A percentile compares a stretch with the other conserved stretches of the same genome.
Evolutionary conservation across 2,113 vertebrate species (phyloP).

Genomic region (Etheostoma spectabile): DNA sequence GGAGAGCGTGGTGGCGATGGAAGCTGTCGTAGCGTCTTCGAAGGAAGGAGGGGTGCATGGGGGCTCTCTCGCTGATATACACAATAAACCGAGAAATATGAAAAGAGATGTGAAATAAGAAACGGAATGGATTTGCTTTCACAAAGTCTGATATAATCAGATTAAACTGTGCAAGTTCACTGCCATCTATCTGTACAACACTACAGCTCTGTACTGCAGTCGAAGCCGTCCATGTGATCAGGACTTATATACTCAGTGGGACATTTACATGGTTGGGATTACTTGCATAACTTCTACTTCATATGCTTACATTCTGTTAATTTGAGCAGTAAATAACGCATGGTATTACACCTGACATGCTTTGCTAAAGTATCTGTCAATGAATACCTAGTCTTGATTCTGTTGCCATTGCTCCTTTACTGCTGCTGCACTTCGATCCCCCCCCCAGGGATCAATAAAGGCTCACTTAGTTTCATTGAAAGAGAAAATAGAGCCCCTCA

Average conservation of each 20-base stretch:
- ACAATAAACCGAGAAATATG: not conserved
- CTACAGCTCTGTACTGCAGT: not conserved
- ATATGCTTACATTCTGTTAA: not conserved
- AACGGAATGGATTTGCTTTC: not conserved
- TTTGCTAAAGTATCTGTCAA: not conserved
- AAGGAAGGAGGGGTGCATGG: slow-evolving; percentile 97
- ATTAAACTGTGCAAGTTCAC: not conserved
- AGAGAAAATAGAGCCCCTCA: slow-evolving; percentile 19
- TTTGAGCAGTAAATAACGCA: not conserved
- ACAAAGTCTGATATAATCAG: not conserved
- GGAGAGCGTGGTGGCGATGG: slow-evolving; percentile 96
- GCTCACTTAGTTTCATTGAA: slow-evolving; percentile 39
- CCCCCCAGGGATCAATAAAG: slow-evolving; percentile 24
- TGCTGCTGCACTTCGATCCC: slow-evolving; percentile 10
- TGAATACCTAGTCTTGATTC: not conserved
- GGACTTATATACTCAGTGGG: not conserved
- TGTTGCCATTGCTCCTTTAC: not conserved
- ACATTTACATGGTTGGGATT: not conserved
- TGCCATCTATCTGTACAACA: not conserved
- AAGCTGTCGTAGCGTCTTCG: slow-evolving; percentile 97
- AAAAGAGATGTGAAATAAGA: not conserved
- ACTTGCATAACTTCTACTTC: not conserved
- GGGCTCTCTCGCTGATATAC: slow-evolving; percentile 80
- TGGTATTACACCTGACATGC: fast-evolving
- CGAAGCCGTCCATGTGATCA: not conserved